phyloP scores from a whole-genome alignment of 2,888 invertebrate species.

The Xanthorhoe spadicearia region DNA sequence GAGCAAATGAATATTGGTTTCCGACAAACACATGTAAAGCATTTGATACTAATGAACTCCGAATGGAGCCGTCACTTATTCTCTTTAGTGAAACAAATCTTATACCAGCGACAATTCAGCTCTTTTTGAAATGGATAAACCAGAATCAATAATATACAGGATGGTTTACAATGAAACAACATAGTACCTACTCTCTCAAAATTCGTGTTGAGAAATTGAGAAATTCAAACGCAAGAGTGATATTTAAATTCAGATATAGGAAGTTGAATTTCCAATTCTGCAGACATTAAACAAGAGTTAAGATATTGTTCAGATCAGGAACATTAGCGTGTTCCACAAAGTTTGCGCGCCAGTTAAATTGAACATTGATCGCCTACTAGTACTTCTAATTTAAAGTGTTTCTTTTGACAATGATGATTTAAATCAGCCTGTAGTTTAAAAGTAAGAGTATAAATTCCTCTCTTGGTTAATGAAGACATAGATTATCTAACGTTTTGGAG shows the following conservation, averaged over 20 bases:
- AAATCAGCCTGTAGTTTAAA: conserved; percentile 41
- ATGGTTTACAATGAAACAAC: conserved; percentile 8
- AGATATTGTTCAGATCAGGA: neutral
- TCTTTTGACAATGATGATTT: neutral
- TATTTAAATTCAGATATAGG: neutral
- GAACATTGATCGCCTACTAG: neutral
- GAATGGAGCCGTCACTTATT: conserved; percentile 49
- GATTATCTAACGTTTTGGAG: conserved; percentile 83
- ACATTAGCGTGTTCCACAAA: too few species aligned
- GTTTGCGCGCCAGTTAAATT: neutral
- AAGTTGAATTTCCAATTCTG: neutral
- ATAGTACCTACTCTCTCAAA: neutral
- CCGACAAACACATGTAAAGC: conserved; percentile 78
- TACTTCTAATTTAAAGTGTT: neutral
- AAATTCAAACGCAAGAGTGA: neutral
- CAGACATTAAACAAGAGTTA: neutral
- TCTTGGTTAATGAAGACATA: conserved; percentile 84
- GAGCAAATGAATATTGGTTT: conserved; percentile 77
- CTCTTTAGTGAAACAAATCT: conserved; percentile 39
- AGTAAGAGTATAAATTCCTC: conserved; percentile 59
- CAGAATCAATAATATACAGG: conserved; percentile 19
- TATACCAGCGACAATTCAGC: conserved; percentile 37
- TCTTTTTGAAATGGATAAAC: conserved; percentile 27
- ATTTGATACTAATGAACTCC: conserved; percentile 65
- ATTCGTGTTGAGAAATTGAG: neutral